Percentiles rank a stretch among this genome's conserved stretches.
Conservation (phyloP, 2,888 invertebrate species). For the Tachina fera region DNA sequence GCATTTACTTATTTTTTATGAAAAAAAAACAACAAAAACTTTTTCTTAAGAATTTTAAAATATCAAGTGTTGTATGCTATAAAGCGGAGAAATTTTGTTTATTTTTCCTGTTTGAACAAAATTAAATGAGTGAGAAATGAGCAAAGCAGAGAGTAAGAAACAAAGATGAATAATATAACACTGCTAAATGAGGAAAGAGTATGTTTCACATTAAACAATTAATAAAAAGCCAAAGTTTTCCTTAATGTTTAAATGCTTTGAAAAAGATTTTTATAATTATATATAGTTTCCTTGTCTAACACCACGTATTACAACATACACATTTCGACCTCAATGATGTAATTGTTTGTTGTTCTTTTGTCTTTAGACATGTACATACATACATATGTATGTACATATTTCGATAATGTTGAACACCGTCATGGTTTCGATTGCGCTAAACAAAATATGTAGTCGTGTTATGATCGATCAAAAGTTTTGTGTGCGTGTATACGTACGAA, state of each 20-base stretch:
- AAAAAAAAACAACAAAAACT: not conserved
- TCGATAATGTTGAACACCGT: not conserved
- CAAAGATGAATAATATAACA: conserved; percentile 59
- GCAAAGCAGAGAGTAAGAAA: conserved; percentile 66
- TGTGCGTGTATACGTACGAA: not conserved
- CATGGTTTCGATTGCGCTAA: conserved; percentile 44
- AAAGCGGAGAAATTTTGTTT: not conserved
- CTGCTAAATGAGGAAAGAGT: conserved; percentile 60
- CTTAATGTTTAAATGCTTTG: conserved; percentile 45
- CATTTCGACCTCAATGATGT: conserved; percentile 43
- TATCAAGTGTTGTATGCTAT: not conserved
- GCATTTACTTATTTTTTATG: conserved; percentile 48
- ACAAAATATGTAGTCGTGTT: not conserved
- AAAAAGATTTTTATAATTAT: conserved; percentile 13
- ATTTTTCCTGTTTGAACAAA: not conserved
- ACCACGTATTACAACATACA: not conserved
- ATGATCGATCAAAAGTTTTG: conserved; percentile 16
- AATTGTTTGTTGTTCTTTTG: conserved; percentile 52
- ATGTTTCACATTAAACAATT: conserved; percentile 56
- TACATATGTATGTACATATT: not conserved
- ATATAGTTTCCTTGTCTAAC: not conserved
- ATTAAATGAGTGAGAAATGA: conserved; percentile 71
- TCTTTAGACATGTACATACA: not conserved
- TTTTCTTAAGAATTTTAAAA: not conserved
- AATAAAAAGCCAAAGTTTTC: conserved; percentile 69